Evolutionary conservation across 1,140 invertebrate genomes (phyloP).

Genomic region (Sinonovacula constricta): DNA sequence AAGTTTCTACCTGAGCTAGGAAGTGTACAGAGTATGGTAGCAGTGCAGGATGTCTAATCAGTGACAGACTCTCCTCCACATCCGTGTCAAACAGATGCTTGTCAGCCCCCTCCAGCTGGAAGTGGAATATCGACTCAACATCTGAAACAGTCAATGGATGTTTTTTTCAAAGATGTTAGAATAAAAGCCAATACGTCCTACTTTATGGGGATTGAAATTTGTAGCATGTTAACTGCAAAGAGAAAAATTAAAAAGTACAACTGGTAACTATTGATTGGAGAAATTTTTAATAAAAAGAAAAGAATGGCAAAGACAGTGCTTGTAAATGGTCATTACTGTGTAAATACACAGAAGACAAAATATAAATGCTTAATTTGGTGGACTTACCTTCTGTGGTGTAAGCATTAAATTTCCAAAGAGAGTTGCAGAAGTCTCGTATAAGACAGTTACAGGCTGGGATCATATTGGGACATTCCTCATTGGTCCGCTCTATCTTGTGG

Average conservation of each 20-base stretch:
- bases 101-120: constrained; percentile 11
- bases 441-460: constrained; percentile 21
- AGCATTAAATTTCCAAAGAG: constrained; percentile 27
- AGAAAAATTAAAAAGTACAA: too few relatives aligned
- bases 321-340: too few relatives aligned
- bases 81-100: background rate
- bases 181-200: too few relatives aligned
- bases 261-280: too few relatives aligned
- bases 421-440: constrained; percentile 37
- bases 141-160: constrained; percentile 38
- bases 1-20: background rate
- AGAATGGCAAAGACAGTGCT: too few relatives aligned
- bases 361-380: too few relatives aligned
- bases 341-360: too few relatives aligned
- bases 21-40: constrained; percentile 14
- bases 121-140: constrained; percentile 19
- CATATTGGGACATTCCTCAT: constrained; percentile 1
- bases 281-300: too few relatives aligned
- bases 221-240: too few relatives aligned
- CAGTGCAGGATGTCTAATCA: constrained; percentile 15
- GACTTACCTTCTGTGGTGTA: constrained; percentile 21
- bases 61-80: constrained; percentile 15
- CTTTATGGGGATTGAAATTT: too few relatives aligned
- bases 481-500: constrained; percentile 5
- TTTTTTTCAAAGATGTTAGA: too few relatives aligned